Evolutionary conservation across 2,113 vertebrate species (phyloP), one percentile per base, ranked within the genome.

Genomic region (Hydrolagus affinis): DNA sequence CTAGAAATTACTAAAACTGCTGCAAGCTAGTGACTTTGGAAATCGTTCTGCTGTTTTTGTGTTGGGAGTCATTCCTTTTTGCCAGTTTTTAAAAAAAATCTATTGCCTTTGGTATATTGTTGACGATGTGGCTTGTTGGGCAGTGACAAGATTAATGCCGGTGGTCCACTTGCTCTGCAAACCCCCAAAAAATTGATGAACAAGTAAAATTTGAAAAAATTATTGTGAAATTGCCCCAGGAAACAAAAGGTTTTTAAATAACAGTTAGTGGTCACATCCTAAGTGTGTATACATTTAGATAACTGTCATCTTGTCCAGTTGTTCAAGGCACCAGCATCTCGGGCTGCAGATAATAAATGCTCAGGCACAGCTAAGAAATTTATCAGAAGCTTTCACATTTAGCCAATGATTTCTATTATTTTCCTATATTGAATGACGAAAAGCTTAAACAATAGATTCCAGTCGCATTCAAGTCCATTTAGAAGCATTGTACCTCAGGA

Each of bases 1-100:
- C 60, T 66, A 30, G 78, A 66, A 83, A 83, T 66, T 12, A 83
- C 60, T 68, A 11, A 83, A 66, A 1, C 14, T 68, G 78, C 78
- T 66, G 25, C 60, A 68, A 83, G 78, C 60, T 25, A 66, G 8
- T 83, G 62, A 19, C 78, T 32, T 83, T 28, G 62, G 15, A 66
- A 66, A 83, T 83, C 62, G 66, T 30, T 83, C 62, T 32, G 17
- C 30, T 32, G 59, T 11, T 21, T 83, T 66, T 83, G 60, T 66
- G 62, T 68, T 83, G 17, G n/a, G 66, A 66, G 78, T 64, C 17
- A 17, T 83, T 66, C 78, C 23, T 32, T 83, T 83, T 30, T 7
- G 8, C 23, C 30, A 83, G 60, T 28, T 32, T 30, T 30, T 8
- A 32, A 32, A 75, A 44, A 66, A 83, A 28, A 83, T 32, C 25